These are phyloP conservation scores for Blastobasis adustella DNA, from an alignment of 2,888 invertebrate genomes.

Conservation along the genomic window DNA sequence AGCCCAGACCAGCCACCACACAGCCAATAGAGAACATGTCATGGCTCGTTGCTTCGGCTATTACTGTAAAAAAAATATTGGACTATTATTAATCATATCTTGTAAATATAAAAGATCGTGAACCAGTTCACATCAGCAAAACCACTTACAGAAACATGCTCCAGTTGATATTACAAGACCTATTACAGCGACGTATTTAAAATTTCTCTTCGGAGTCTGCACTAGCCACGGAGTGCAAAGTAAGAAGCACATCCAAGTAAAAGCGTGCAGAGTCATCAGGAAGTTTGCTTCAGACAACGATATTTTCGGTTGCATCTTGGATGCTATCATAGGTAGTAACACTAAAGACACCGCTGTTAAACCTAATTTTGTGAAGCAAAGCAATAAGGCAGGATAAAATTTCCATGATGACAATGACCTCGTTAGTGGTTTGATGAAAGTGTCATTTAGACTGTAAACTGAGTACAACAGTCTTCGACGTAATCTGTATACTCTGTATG, in stretches of 20 bases:
- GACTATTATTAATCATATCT: neutral
- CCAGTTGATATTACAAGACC: slow-evolving; percentile 49
- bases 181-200: slow-evolving; percentile 48
- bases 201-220: slow-evolving; percentile 60
- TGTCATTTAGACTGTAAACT: slow-evolving; percentile 56
- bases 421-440: slow-evolving; percentile 59
- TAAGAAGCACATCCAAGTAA: slow-evolving; percentile 66
- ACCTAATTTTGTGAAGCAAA: slow-evolving; percentile 49
- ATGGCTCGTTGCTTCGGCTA: slow-evolving; percentile 51
- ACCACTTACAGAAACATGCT: slow-evolving; percentile 52
- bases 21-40: slow-evolving; percentile 66
- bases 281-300: slow-evolving; percentile 55
- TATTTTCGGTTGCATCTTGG: slow-evolving; percentile 49
- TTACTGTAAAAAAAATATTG: slow-evolving; percentile 35
- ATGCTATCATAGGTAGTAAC: slow-evolving; percentile 51
- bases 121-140: neutral
- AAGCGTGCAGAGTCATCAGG: slow-evolving; percentile 56
- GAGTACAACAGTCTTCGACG: slow-evolving; percentile 46
- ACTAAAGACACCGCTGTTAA: slow-evolving; percentile 49
- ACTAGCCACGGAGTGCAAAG: slow-evolving; percentile 60
- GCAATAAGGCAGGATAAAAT: slow-evolving; percentile 60
- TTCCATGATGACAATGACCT: slow-evolving; percentile 60
- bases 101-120: neutral
- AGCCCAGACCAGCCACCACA: slow-evolving; percentile 66
- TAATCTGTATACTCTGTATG: slow-evolving; percentile 57